Base-by-base conservation (phyloP, 2,797 vertebrate genomes). In the Cossypha heuglini region DNA sequence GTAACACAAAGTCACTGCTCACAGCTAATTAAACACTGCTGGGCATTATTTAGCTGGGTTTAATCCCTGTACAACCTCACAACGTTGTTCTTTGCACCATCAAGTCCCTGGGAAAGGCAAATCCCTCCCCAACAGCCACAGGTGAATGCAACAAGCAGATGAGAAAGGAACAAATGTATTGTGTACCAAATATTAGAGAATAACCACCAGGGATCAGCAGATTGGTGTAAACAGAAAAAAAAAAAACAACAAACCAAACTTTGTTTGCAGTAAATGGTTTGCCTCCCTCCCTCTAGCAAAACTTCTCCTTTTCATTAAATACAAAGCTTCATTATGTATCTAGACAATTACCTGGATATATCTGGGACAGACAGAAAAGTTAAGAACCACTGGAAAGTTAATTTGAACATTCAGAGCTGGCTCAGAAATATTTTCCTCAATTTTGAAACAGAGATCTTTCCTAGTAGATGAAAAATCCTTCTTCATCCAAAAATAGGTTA, bases 401-500 rank as follows among this genome's bases (percentile, higher is more conserved):
- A 88, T 86, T 21, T 74, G 72, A 89, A 74, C 20, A 24, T 66
- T 51, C 62, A 40, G 40, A n/a, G 8, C 20, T 13, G 20, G 59
- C 35, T 92, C 38, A 77, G 82, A 88, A 82, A 67, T 40, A 59
- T 43, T 85, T 91, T 72, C 62, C 63, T 42, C 37, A n/a, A 45
- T 63, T 86, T 83, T 62, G 73, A 88, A 93, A 37, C 10, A 40
- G 51, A 75, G 17, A 29, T 54, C 33, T 55, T 88, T 67, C 57
- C 72, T 54, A 49, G 19, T 2, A 59, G 75, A 52, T 1, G 5
- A 94, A 95, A 94, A 87, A 42, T 31, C 45, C 11, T 33, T 66
- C 81, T 89, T 89, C 17, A 63, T 73, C 74, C 78, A 78, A 92
- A 95, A 95, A 91, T 61, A 91, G 49, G 82, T 77, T 90, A 72